Percentiles rank a stretch among this genome's conserved stretches.
Evolutionary conservation across 2,888 invertebrate genomes (phyloP).

Genomic region (Caenorhabditis japonica): DNA sequence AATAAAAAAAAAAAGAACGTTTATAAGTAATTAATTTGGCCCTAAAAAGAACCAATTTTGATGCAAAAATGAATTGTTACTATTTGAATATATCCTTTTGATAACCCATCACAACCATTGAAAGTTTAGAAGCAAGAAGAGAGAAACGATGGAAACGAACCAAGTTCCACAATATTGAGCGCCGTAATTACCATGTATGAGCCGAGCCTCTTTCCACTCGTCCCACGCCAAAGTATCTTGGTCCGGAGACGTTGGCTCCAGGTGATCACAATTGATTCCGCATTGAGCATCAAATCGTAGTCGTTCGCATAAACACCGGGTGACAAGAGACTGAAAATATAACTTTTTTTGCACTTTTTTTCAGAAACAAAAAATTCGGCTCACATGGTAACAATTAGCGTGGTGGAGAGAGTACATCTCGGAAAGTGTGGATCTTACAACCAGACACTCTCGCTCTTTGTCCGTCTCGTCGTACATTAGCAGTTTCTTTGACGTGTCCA

Average conservation of each 20-base stretch:
- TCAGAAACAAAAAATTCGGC: background rate
- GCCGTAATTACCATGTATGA: conserved; percentile 37
- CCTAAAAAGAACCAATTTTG: background rate
- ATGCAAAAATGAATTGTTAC: no score
- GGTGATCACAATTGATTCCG: conserved; percentile 57
- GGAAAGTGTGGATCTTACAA: conserved; percentile 60
- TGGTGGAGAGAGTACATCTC: conserved; percentile 63
- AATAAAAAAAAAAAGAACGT: background rate
- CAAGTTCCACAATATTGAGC: no score
- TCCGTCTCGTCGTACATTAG: conserved; percentile 60
- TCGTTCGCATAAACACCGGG: conserved; percentile 62
- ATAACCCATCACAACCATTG: conserved; percentile 13
- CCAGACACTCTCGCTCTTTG: conserved; percentile 63
- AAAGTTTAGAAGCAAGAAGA: conserved; percentile 19
- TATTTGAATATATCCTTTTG: no score
- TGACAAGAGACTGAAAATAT: conserved; percentile 59
- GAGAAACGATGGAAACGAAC: no score
- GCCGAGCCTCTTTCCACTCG: conserved; percentile 59
- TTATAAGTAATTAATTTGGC: conserved; percentile 5
- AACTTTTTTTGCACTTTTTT: background rate
- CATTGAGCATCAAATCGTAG: conserved; percentile 57
- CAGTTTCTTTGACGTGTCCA: conserved; percentile 63
- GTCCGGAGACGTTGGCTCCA: conserved; percentile 62
- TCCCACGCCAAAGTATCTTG: conserved; percentile 63
- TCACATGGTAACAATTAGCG: conserved; percentile 63